Conservation (phyloP, 2,797 vertebrate genomes). For the Pampus argenteus region DNA sequence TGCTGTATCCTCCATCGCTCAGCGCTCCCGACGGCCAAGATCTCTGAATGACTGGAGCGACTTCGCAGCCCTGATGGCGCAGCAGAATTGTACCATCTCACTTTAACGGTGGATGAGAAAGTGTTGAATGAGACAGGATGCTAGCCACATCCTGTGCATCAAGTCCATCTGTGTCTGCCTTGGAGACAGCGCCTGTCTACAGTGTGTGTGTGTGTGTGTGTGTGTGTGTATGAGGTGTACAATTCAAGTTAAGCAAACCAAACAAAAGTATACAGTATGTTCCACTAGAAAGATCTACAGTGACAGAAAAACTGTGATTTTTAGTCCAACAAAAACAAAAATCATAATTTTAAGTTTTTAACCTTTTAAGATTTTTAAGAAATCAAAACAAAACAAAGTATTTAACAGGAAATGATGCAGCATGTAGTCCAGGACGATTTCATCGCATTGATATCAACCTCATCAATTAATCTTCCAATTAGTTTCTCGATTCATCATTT, state of each 20-base stretch:
- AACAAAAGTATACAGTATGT: conserved; percentile 44
- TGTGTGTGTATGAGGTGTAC: conserved; percentile 3
- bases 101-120: conserved; percentile 63
- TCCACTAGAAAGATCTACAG: background rate
- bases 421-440: too few species aligned
- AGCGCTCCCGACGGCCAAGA: conserved; percentile 31
- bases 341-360: too few species aligned
- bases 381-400: too few species aligned
- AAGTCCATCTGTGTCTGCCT: conserved; percentile 55
- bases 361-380: too few species aligned
- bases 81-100: conserved; percentile 56
- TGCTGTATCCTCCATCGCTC: conserved; percentile 33
- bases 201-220: too few species aligned
- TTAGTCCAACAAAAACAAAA: too few species aligned
- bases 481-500: too few species aligned
- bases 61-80: conserved; percentile 68
- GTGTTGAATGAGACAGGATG: conserved; percentile 72
- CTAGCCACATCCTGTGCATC: conserved; percentile 58
- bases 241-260: conserved; percentile 20
- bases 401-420: too few species aligned
- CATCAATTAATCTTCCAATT: too few species aligned
- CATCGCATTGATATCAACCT: too few species aligned
- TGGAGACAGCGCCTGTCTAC: conserved; percentile 3
- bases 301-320: conserved; percentile 5
- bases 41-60: conserved; percentile 58